Percentiles rank a stretch among this genome's conserved stretches.
Evolutionary conservation across 2,113 vertebrate genomes (phyloP).

Genomic region (Laterallus jamaicensis): DNA sequence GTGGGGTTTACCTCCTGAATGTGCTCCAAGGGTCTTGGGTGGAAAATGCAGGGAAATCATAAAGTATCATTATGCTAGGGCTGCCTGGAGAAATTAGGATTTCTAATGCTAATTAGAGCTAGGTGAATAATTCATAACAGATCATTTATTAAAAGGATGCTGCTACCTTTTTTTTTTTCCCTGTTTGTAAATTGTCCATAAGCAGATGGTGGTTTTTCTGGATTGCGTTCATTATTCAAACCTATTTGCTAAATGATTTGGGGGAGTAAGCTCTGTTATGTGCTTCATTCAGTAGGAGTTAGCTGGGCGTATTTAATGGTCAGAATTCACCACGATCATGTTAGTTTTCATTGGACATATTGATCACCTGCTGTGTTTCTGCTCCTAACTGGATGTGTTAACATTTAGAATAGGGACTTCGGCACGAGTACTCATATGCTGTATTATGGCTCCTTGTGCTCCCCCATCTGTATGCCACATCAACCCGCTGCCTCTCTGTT

Average conservation of each 20-base stretch:
- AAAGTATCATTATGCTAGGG: neutral
- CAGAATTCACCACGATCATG: neutral
- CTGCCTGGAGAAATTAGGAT: conserved; percentile 25
- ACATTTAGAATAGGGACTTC: neutral
- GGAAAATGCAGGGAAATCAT: neutral
- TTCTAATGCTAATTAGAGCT: conserved; percentile 44
- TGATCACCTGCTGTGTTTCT: conserved; percentile 13
- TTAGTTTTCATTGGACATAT: neutral
- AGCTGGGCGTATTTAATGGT: neutral
- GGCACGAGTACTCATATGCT: neutral
- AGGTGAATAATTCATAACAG: conserved; percentile 53
- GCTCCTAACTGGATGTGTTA: neutral
- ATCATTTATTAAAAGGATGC: conserved; percentile 1
- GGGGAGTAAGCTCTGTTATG: neutral
- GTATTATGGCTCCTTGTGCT: neutral
- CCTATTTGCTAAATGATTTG: conserved; percentile 36
- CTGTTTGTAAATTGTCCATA: conserved; percentile 42
- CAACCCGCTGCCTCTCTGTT: conserved; percentile 1
- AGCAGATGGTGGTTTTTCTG: conserved; percentile 57
- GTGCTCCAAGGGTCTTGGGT: neutral
- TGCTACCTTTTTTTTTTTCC: neutral
- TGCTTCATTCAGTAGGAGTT: neutral
- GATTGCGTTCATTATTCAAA: conserved; percentile 14
- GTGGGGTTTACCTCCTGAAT: neutral
- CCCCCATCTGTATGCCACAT: conserved; percentile 13